Evolutionary conservation across 2,797 vertebrate genomes (phyloP), one percentile per base, ranked within the genome.

Genomic region (Anabacerthia variegaticeps): DNA sequence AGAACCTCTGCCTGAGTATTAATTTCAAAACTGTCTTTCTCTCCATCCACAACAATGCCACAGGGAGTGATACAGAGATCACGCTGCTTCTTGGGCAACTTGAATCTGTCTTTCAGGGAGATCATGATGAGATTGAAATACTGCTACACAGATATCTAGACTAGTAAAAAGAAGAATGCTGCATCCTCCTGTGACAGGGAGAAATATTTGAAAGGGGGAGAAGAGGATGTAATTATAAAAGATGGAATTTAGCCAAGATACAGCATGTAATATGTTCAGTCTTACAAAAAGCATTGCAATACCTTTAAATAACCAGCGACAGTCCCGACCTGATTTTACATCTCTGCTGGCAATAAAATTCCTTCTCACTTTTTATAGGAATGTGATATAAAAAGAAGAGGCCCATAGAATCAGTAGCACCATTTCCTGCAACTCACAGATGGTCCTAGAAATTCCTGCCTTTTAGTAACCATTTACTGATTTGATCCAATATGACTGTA

Each of bases 291-390:
- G 69, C 61, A 44, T 58, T 86, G 76, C 89, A 74, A 80, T 85
- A 92, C 66, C 91, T 94, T 96, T 97, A 96, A 96, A 97, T 97
- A 95, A 94, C 95, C 76, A 91, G 89, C 14, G 51, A 91, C 82
- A 91, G 95, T 89, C 95, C 93, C 11, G 85, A 97, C 95, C 95
- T 94, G 92, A 95, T 94, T 96, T 97, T 92, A 96, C 89, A 95
- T 96, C 82, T 95, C 82, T 69, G 79, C 85, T 89, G 80, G 89
- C 93, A 95, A 58, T 68, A 93, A 54, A 66, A 91, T 83, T 83
- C 75, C 82, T 89, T 89, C 92, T 93, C 72, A 80, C 92, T 97
- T 94, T 97, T 93, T 96, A 93, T 95, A 95, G 85, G 85, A 90
- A 92, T 75, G 77, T 0, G 63, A 85, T 94, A 95, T 90, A 96